Evolutionary conservation across 2,113 vertebrate species (phyloP).

Genomic region (Artemisiospiza belli): DNA sequence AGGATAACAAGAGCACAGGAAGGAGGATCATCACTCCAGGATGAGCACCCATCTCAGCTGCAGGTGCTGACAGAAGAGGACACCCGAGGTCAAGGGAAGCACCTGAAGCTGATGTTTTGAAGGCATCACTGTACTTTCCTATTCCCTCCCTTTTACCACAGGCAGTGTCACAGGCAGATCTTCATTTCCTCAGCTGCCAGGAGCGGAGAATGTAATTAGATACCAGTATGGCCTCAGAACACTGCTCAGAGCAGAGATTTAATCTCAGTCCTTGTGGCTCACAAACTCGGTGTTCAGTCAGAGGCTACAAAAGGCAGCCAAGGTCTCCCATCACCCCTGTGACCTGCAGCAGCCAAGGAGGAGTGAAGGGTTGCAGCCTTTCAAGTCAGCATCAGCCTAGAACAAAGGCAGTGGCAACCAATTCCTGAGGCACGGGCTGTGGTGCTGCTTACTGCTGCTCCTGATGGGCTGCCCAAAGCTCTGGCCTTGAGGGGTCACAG

Average conservation of each 20-base stretch:
- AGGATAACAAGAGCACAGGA: not conserved
- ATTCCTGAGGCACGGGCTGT: not conserved
- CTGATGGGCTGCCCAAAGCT: not conserved
- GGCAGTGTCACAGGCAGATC: conserved; percentile 9
- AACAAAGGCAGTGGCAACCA: not conserved
- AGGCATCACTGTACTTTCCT: conserved; percentile 4
- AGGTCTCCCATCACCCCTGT: rapidly evolving
- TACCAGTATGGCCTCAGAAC: conserved; percentile 23
- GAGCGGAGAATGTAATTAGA: conserved; percentile 28
- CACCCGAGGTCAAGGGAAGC: not conserved
- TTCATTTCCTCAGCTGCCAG: conserved; percentile 29
- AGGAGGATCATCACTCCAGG: not conserved
- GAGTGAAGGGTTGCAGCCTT: not conserved
- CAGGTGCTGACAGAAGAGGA: not conserved
- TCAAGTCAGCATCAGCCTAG: not conserved
- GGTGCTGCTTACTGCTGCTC: not conserved
- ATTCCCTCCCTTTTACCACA: conserved; percentile 38
- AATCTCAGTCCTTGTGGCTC: conserved; percentile 18
- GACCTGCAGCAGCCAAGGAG: not conserved
- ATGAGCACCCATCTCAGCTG: not conserved
- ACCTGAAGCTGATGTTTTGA: not conserved
- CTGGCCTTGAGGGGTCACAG: not conserved
- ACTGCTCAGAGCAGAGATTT: conserved; percentile 24
- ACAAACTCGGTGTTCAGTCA: not conserved
- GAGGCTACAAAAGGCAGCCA: not conserved